Evolutionary conservation across 2,113 vertebrate species (phyloP), one percentile per base, ranked within the genome.

Genomic region (Phaetusa simplex): DNA sequence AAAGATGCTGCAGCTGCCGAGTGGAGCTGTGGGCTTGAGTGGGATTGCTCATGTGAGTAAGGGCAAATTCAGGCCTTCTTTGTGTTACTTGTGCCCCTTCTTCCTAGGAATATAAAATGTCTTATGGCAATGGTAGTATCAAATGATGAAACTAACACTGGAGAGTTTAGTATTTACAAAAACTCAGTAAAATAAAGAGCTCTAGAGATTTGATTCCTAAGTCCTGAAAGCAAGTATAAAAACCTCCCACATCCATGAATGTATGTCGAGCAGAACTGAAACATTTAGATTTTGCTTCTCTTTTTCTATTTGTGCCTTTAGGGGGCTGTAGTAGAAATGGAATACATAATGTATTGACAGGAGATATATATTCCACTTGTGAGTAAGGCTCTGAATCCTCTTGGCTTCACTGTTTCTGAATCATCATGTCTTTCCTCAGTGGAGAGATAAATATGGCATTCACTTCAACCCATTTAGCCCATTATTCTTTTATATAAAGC

Each of bases 401-500:
- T 96, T 98, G 97, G 97, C 97, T 98, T 98, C 38, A 3, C 95
- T 30, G 95, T 97, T 97, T 98, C 93, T 97, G 97, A 98, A 97
- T 98, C 98, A 98, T 97, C 95, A 64, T 96, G 96, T 95, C 97
- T 97, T 98, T 97, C 96, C 96, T 98, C 97, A 93, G 96, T 95
- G 97, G 97, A 97, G 98, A 97, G 97, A 98, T 98, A 98, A 98
- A 98, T 98, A 97, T 96, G 96, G 97, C 96, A 98, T 98, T 98
- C 97, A 97, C 97, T 97, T 97, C 97, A 98, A 98, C 93, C 97
- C 97, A 98, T 98, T 98, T 98, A 98, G 97, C 86, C 97, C 95
- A 98, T 98, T 98, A 98, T 98, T 98, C 97, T 97, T 98, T 98
- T 98, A 96, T 96, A 98, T 97, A 98, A 98, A 98, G 97, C 96